Evolutionary conservation across 2,113 vertebrate genomes (phyloP), one percentile per base, ranked within the genome.

Genomic region (Ovibos moschatus): DNA sequence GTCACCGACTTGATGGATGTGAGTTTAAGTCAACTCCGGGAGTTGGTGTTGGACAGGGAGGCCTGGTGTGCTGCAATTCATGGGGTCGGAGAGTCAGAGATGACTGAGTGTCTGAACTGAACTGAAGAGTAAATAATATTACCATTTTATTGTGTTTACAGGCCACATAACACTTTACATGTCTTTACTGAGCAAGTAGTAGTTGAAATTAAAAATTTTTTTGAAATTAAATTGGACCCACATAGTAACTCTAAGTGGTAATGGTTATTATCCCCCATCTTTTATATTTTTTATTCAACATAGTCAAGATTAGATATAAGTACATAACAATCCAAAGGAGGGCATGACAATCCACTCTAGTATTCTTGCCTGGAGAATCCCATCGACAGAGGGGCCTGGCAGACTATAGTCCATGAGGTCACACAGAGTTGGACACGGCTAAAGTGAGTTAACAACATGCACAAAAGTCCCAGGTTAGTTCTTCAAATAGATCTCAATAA

Each of bases 141-240:
- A 83, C 3, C 14, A 81, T 84, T 82, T 87, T 86, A 40, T 62
- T 40, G 64, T 94, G 9, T 71, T 92, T 91, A 86, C 45, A 88
- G 27, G 25, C 58, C 82, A 40, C 71, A 60, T 14, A 33, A 27
- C 1, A 0, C 13, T 91, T 95, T 28, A 45, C 6, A 45, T 84
- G 23, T 47, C 21, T 60, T 88, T 92, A 71, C 30, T 90, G 30
- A 53, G 40, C 9, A 85, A 92, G 15, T 51, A 83, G 43, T 74
- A 85, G 21, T 84, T 97, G n/a, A 79, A 92, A 95, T 83, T 28
- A 50, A 91, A 16, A 6, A 71, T 67, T 8, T 89, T 79, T 28
- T 55, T 97, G 60, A 91, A 43, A 88, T 91, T 67, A 53, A 93
- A 89, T 90, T 96, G 45, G 6, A 91, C 13, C 7, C 40, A 92